A percentile compares a stretch with the other conserved stretches of the same genome.
These are phyloP conservation scores for Nothocercus nigrocapillus DNA, from an alignment of 2,113 vertebrate species.

Conservation along the genomic window DNA sequence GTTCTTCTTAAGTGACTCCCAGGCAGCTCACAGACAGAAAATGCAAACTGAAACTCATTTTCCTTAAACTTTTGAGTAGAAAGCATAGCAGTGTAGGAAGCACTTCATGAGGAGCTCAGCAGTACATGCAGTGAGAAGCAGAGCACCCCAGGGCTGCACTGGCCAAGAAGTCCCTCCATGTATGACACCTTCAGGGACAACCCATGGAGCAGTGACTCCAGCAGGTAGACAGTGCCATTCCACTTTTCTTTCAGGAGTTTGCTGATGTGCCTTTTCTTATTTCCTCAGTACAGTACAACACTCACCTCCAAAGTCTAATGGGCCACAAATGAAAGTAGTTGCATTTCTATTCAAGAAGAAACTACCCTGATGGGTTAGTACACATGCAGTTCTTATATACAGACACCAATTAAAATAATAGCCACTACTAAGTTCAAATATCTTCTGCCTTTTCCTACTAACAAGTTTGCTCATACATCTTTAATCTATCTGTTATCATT, in stretches of 20 bases:
- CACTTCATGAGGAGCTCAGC: neutral
- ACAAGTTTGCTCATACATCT: neutral
- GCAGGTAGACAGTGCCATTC: neutral
- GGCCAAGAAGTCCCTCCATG: neutral
- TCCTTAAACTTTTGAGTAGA: neutral
- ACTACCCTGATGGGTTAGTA: neutral
- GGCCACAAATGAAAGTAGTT: neutral
- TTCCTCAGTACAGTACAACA: neutral
- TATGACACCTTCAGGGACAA: neutral
- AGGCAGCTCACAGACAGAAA: neutral
- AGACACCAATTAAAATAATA: neutral
- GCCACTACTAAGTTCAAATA: neutral
- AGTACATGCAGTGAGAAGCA: neutral
- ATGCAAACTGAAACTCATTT: neutral
- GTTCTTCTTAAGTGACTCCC: neutral
- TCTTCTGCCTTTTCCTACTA: neutral
- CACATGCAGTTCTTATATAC: neutral
- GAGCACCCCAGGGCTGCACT: neutral
- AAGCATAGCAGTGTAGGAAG: neutral
- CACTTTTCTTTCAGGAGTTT: neutral
- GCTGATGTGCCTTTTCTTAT: neutral
- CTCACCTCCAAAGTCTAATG: neutral
- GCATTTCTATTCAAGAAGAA: neutral
- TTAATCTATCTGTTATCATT: neutral
- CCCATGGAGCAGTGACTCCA: neutral